phyloP scores from a whole-genome alignment of 2,113 vertebrate species.

The Meles meles region DNA sequence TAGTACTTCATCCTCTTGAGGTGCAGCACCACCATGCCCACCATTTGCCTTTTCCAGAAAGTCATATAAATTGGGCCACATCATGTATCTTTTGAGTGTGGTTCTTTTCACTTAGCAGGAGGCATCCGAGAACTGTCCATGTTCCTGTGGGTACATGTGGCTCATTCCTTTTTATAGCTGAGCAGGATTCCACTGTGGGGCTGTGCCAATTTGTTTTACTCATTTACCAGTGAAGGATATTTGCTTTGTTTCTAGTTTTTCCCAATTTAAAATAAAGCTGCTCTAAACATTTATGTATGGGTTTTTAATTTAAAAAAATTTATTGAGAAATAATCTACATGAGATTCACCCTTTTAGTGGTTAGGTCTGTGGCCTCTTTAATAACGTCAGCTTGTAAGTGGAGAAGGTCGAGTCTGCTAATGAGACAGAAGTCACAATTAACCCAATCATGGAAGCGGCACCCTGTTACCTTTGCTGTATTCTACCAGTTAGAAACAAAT shows the following conservation, averaged over 20 bases:
- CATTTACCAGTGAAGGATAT: not conserved
- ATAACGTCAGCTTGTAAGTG: not conserved
- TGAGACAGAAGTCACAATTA: not conserved
- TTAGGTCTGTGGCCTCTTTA: not conserved
- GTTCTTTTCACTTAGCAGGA: not conserved
- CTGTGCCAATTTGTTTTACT: not conserved
- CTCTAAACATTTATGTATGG: not conserved
- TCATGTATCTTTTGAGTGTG: not conserved
- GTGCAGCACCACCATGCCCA: not conserved
- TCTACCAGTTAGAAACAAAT: not conserved
- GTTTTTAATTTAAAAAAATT: not conserved
- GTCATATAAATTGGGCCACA: not conserved
- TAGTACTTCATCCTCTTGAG: not conserved
- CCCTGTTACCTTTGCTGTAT: not conserved
- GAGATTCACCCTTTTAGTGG: not conserved
- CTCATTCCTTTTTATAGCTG: not conserved
- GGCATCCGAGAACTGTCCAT: not conserved
- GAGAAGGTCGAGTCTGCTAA: not conserved
- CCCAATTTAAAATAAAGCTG: not conserved
- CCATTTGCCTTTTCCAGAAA: not conserved
- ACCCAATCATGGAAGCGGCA: not conserved
- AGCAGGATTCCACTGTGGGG: not conserved
- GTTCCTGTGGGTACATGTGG: not conserved
- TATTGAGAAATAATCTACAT: not conserved
- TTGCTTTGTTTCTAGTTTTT: not conserved